Evolutionary conservation across 2,113 vertebrate species (phyloP).

Genomic region (Chrysemys picta): DNA sequence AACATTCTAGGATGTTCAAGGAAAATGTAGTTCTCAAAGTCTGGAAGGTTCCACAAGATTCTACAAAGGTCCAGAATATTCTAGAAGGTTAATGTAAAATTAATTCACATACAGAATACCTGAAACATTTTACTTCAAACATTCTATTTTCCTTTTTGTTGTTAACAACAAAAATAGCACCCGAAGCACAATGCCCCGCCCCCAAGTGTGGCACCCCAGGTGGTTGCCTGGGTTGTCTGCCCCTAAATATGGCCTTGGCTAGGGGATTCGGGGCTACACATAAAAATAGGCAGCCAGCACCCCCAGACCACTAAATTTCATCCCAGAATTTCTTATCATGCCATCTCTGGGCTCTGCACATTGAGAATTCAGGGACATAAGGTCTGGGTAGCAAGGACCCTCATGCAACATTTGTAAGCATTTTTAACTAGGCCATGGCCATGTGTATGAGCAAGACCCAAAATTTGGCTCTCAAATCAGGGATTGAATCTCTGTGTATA

Average conservation of each 20-base stretch:
- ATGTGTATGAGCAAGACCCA: background rate
- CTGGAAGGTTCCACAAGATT: too few species aligned
- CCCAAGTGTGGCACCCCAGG: too few species aligned
- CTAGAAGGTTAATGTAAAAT: too few species aligned
- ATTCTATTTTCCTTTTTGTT: too few species aligned
- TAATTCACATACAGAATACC: too few species aligned
- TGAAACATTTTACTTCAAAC: too few species aligned
- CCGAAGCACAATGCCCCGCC: too few species aligned
- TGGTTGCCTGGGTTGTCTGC: too few species aligned
- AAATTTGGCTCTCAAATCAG: background rate
- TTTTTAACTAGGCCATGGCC: background rate
- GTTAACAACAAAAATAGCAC: too few species aligned
- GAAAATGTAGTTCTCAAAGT: too few species aligned
- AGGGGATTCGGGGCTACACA: accelerated
- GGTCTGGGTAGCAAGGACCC: background rate
- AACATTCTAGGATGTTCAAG: too few species aligned
- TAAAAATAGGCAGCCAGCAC: background rate
- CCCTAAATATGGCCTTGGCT: background rate
- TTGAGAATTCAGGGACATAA: background rate
- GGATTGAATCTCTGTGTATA: background rate
- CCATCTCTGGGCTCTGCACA: background rate
- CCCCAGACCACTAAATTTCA: background rate
- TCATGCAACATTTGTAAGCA: background rate
- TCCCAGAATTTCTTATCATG: background rate
- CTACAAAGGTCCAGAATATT: too few species aligned